Percentiles rank a stretch among this genome's conserved stretches.
phyloP scores from a whole-genome alignment of 2,888 invertebrate genomes.

The Mellilla xanthometata region DNA sequence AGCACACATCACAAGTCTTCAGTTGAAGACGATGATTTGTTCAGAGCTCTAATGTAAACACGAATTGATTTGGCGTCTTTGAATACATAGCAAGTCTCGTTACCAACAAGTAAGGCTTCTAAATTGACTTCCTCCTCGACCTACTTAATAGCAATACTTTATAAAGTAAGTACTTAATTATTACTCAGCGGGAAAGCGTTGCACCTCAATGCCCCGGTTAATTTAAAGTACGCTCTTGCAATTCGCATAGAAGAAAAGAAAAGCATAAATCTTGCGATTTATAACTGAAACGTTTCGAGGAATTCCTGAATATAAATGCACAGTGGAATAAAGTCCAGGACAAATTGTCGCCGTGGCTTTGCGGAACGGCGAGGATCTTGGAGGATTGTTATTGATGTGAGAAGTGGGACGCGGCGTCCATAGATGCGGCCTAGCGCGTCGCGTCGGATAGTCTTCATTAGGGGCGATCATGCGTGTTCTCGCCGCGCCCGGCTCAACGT shows the following conservation, averaged over 20 bases:
- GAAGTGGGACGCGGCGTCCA: slow-evolving; percentile 35
- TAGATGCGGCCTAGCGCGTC: slow-evolving; percentile 33
- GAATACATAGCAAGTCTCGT: slow-evolving; percentile 11
- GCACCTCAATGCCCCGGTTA: slow-evolving; percentile 34
- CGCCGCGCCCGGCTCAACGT: slow-evolving; percentile 42
- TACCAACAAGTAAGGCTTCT: slow-evolving; percentile 15
- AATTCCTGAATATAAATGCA: slow-evolving; percentile 51
- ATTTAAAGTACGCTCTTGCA: slow-evolving; percentile 37
- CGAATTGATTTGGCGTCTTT: no score
- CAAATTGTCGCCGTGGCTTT: slow-evolving; percentile 64
- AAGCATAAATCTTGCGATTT: slow-evolving; percentile 39
- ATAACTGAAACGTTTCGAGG: slow-evolving; percentile 42
- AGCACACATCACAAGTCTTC: no score
- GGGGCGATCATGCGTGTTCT: slow-evolving; percentile 69
- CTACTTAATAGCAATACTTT: slow-evolving; percentile 26
- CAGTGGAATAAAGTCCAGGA: slow-evolving; percentile 58
- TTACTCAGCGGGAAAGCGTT: slow-evolving; percentile 36
- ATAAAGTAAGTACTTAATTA: slow-evolving; percentile 34
- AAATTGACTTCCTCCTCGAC: slow-evolving; percentile 31
- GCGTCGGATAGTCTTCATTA: slow-evolving; percentile 66
- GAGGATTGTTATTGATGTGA: slow-evolving; percentile 72
- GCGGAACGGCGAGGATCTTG: slow-evolving; percentile 57
- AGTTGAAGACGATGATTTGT: no score
- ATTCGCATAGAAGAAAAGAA: slow-evolving; percentile 39
- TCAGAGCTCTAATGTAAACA: no score